phyloP scores from a whole-genome alignment of 2,113 vertebrate species.

The Pampusana beccarii region DNA sequence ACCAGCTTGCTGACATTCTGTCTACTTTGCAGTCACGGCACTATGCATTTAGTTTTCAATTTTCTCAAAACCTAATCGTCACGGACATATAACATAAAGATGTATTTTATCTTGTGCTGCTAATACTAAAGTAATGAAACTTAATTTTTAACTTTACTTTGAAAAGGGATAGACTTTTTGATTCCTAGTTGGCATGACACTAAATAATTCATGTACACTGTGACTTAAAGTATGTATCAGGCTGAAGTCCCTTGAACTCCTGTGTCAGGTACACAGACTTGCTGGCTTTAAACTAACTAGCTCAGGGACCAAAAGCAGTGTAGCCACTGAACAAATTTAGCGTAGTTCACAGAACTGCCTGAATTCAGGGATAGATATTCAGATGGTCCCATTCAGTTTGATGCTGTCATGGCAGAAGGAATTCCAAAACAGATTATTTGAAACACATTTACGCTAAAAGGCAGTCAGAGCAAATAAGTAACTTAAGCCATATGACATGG shows the following conservation, averaged over 20 bases:
- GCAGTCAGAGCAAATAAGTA: background rate
- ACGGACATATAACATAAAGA: background rate
- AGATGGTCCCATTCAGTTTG: background rate
- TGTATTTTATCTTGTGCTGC: background rate
- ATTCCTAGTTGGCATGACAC: background rate
- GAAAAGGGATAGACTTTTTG: background rate
- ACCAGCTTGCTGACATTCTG: constrained; percentile 2
- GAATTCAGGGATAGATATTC: background rate
- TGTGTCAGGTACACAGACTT: background rate
- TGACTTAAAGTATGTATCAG: background rate
- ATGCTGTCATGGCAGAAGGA: background rate
- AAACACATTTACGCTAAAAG: background rate
- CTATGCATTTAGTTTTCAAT: background rate
- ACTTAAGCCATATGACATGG: background rate
- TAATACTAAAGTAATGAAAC: background rate
- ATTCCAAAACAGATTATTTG: background rate
- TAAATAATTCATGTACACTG: background rate
- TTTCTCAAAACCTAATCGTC: background rate
- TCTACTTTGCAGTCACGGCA: background rate
- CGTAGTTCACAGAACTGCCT: background rate
- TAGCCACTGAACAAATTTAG: background rate
- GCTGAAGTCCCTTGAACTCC: background rate
- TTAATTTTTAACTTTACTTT: background rate
- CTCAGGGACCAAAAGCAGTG: background rate
- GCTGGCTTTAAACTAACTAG: background rate